phyloP scores from a whole-genome alignment of 2,113 vertebrate species.

The Oplegnathus fasciatus region DNA sequence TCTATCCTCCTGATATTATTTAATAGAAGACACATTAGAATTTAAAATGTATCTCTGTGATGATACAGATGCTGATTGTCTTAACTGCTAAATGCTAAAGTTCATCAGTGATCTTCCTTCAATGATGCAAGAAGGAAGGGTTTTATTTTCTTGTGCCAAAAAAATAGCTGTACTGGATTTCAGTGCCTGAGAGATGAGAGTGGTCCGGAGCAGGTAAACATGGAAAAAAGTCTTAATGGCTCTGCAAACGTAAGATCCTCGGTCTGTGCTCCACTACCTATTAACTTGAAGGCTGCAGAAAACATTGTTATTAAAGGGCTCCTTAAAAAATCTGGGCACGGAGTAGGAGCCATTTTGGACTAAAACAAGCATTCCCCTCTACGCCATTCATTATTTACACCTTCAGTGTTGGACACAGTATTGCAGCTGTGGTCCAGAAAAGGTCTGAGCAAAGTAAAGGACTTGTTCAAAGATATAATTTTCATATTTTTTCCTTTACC shows the following conservation, averaged over 20 bases:
- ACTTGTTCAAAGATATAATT: background rate
- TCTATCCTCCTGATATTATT: constrained; percentile 3
- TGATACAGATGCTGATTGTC: background rate
- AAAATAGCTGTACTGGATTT: background rate
- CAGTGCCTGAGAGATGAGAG: background rate
- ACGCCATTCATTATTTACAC: background rate
- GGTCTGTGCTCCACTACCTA: background rate
- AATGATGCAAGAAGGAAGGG: background rate
- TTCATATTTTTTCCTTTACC: background rate
- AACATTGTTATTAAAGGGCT: background rate
- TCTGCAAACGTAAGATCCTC: background rate
- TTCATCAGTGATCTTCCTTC: background rate
- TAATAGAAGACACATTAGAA: background rate
- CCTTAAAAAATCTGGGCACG: background rate
- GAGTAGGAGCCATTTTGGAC: background rate
- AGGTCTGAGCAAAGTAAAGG: background rate
- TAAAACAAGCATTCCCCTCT: background rate
- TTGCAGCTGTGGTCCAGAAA: background rate
- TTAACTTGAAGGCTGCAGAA: background rate
- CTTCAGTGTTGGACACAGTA: background rate
- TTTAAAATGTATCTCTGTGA: background rate
- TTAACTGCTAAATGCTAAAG: background rate
- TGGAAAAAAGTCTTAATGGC: background rate
- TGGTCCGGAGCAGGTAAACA: background rate
- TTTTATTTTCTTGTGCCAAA: background rate